A percentile compares a stretch with the other conserved stretches of the same genome.
Evolutionary conservation across 2,113 vertebrate species (phyloP).

Genomic region (Prionailurus bengalensis): DNA sequence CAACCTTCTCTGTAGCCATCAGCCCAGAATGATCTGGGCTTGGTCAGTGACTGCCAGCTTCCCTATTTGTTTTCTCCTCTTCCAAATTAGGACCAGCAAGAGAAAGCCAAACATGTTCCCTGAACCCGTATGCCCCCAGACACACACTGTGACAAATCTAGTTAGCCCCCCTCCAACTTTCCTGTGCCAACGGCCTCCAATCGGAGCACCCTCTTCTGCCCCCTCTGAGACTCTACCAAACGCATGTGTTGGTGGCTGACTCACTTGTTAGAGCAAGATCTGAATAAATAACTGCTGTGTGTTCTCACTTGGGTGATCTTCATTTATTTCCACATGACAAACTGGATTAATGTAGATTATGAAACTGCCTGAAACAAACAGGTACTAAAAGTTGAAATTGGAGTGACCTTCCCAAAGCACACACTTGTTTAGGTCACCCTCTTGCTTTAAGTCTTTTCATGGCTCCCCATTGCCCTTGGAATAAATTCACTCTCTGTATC

Average conservation of each 20-base stretch:
- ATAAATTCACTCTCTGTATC: background rate
- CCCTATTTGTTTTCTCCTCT: background rate
- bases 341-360: background rate
- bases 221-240: background rate
- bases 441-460: background rate
- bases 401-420: background rate
- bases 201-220: background rate
- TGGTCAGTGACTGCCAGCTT: background rate
- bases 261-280: background rate
- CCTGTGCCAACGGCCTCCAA: background rate
- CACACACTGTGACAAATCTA: background rate
- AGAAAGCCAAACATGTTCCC: background rate
- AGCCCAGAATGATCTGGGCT: background rate
- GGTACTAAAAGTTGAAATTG: background rate
- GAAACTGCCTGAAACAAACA: background rate
- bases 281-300: background rate
- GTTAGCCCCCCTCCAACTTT: too few species aligned
- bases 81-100: background rate
- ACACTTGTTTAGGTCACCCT: background rate
- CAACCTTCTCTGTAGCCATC: background rate
- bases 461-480: background rate
- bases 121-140: background rate
- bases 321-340: background rate
- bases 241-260: background rate
- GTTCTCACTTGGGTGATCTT: background rate